These are phyloP conservation scores for Leptinotarsa lineolata DNA, from an alignment of 1,140 invertebrate species.

Conservation along the genomic window DNA sequence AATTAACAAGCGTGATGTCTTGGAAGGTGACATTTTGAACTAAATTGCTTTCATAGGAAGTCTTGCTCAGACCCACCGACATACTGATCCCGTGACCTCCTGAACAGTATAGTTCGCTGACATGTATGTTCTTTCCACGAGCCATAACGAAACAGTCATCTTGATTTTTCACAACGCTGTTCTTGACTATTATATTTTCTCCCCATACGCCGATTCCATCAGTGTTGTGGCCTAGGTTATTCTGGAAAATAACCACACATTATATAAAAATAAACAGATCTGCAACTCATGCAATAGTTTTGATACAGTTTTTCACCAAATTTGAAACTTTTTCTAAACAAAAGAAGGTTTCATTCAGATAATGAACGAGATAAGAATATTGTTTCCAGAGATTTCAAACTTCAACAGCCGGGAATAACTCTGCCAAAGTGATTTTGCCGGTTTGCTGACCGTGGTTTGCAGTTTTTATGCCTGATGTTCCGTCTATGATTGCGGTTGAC, in stretches of 20 bases:
- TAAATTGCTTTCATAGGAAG: conserved; percentile 24
- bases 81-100: conserved; percentile 37
- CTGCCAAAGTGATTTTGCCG: too few relatives aligned
- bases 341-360: too few relatives aligned
- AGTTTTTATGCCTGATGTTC: too few relatives aligned
- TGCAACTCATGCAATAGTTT: too few relatives aligned
- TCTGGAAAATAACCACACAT: background rate
- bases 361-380: too few relatives aligned
- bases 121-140: conserved; percentile 24
- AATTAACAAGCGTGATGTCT: conserved; percentile 27
- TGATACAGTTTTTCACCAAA: too few relatives aligned
- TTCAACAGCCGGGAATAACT: too few relatives aligned
- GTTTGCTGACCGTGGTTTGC: too few relatives aligned
- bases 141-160: conserved; percentile 36
- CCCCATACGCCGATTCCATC: conserved; percentile 34
- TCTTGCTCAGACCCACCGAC: conserved; percentile 32
- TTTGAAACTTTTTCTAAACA: too few relatives aligned
- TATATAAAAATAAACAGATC: background rate
- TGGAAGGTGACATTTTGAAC: conserved; percentile 31
- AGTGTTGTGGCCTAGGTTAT: conserved; percentile 29
- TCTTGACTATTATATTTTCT: conserved; percentile 21
- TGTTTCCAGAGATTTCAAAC: too few relatives aligned
- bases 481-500: too few relatives aligned
- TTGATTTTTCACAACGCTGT: conserved; percentile 34
- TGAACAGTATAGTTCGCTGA: conserved; percentile 28